Evolutionary conservation across 2,888 invertebrate genomes (phyloP), one percentile per base, ranked within the genome.

Genomic region (Drosophila monieri): DNA sequence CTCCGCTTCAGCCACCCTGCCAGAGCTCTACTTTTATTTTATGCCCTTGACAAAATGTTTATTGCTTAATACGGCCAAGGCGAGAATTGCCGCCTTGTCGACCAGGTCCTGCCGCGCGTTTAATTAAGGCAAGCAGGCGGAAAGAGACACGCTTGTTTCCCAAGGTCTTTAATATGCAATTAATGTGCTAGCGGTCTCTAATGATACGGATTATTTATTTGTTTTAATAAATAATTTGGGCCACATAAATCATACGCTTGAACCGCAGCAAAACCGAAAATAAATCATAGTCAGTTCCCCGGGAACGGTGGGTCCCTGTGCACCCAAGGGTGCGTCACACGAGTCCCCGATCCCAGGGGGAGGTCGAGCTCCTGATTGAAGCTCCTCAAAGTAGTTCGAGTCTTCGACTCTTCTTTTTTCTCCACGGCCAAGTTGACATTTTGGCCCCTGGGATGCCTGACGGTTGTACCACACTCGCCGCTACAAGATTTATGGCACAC

Each of bases 41-140:
- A 80, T 84, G 84, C 62, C 69, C 73, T 87, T 79, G 68, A 87
- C 85, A 85, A 74, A 73, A 66, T 68, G 78, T 84, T 85, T 81
- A 83, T 85, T 23, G n/a, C 23, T 35, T 35, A 35, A 35, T 35
- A 35, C 35, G 35, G 14, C 35, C 35, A 35, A 35, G 14, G 35
- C 35, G 35, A 35, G 35, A 35, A 35, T n/a, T 35, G 35, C 14
- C 35, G 35, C 35, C 35, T 35, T 35, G 35, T 14, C 35, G 6
- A 48, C 2, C 18, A 41, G 41, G 41, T 41, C 46, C 65, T 67
- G 54, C 58, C 65, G 62, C 57, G 48, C 56, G 61, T 67, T 27
- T 3, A 27, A 27, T 27, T 27, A 54, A 76, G 64, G 58, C 64
- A 56, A 55, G 62, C 73, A 71, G 80, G 84, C 73, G 61, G 57